Evolutionary conservation across 2,888 invertebrate genomes (phyloP).

Genomic region (Drosophila mercatorum): DNA sequence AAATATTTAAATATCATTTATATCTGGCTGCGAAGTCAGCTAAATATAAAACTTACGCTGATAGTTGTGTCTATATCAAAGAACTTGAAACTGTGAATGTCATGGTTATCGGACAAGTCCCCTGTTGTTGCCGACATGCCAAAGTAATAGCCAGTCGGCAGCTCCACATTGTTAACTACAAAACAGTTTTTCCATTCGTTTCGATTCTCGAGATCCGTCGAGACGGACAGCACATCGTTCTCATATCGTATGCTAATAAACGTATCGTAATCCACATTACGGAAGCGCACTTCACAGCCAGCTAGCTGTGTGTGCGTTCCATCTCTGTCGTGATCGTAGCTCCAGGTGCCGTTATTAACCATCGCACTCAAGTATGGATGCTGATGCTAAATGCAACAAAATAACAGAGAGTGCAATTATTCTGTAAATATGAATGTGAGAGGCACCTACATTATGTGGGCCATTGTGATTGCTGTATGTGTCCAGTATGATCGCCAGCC

Average conservation of each 20-base stretch:
- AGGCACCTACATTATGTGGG: slow-evolving; percentile 94
- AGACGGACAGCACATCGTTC: slow-evolving; percentile 94
- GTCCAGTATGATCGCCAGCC: slow-evolving; percentile 96
- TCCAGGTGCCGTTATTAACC: slow-evolving; percentile 97
- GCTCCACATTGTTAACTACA: slow-evolving; percentile 92
- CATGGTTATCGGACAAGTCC: slow-evolving; percentile 98
- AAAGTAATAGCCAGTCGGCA: slow-evolving; percentile 98
- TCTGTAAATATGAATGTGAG: not conserved
- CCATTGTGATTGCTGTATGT: slow-evolving; percentile 99
- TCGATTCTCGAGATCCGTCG: slow-evolving; percentile 95
- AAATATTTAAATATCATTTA: not conserved
- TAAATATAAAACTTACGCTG: slow-evolving; percentile 77
- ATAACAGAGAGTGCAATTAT: not conserved
- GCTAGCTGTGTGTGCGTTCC: slow-evolving; percentile 99
- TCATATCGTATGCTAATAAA: slow-evolving; percentile 96
- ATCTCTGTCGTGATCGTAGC: slow-evolving; percentile 99
- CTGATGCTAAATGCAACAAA: slow-evolving; percentile 89
- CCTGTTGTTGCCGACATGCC: slow-evolving; percentile 98
- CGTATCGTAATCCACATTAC: slow-evolving; percentile 95
- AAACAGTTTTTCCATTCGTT: slow-evolving; percentile 98
- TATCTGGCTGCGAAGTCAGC: not conserved
- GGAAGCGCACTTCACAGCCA: slow-evolving; percentile 98
- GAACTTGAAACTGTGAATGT: slow-evolving; percentile 95
- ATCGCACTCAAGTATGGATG: slow-evolving; percentile 99
- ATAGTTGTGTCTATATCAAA: slow-evolving; percentile 94